Percentiles rank a stretch among this genome's conserved stretches.
These are phyloP conservation scores for Dermochelys coriacea DNA, from an alignment of 2,797 vertebrate species.

Conservation along the genomic window DNA sequence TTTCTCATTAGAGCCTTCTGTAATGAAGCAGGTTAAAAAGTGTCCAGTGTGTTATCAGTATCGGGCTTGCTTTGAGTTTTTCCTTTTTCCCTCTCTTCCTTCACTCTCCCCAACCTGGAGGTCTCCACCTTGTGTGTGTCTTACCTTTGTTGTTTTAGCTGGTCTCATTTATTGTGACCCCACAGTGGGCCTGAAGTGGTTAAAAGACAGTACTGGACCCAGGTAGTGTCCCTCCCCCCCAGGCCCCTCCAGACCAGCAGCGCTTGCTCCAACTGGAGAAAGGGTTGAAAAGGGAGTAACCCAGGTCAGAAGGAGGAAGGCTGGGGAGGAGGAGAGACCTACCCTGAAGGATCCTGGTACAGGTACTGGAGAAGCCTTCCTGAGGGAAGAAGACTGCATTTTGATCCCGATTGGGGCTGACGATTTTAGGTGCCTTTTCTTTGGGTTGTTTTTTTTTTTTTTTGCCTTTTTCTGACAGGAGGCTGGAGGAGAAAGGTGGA, in stretches of 20 bases:
- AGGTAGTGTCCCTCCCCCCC: too few species aligned
- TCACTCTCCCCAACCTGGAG: neutral
- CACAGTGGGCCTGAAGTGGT: too few species aligned
- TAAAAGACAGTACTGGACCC: too few species aligned
- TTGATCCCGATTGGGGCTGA: neutral
- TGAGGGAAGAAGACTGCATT: neutral
- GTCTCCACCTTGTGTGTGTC: neutral
- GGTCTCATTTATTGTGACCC: neutral
- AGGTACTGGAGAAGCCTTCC: neutral
- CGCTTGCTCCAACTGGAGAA: neutral
- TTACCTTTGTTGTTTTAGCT: neutral
- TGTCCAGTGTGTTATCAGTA: neutral
- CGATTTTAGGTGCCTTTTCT: neutral
- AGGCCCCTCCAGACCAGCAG: neutral
- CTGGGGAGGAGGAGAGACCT: neutral
- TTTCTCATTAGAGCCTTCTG: neutral
- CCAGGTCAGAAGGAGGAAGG: neutral
- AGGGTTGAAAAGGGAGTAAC: neutral
- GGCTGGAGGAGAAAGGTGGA: neutral
- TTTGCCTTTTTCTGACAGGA: neutral
- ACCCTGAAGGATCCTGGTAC: neutral
- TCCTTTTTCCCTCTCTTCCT: neutral
- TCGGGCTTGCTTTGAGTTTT: neutral
- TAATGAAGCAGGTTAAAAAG: neutral
- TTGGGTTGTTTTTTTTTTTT: too few species aligned